These are phyloP conservation scores for Muscidifurax raptorellus DNA, from an alignment of 1,140 invertebrate species.

Conservation along the genomic window DNA sequence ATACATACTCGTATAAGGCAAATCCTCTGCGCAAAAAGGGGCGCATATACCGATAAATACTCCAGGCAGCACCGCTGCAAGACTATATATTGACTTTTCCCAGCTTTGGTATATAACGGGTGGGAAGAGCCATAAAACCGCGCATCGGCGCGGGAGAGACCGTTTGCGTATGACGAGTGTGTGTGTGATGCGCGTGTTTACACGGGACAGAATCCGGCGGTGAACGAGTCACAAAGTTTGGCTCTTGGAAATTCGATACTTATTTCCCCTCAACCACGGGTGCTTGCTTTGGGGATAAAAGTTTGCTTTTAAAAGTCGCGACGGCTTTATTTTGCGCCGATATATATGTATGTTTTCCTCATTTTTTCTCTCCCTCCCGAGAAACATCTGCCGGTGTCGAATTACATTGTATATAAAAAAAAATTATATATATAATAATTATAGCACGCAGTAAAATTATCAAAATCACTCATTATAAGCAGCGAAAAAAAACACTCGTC, in stretches of 20 bases:
- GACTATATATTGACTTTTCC: slow-evolving; percentile 46
- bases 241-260: slow-evolving; percentile 31
- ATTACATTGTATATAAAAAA: neutral
- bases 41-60: neutral
- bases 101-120: slow-evolving; percentile 7
- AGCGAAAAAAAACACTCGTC: too few species aligned
- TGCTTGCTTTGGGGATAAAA: neutral
- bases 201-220: neutral
- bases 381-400: neutral
- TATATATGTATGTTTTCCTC: neutral
- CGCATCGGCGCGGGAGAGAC: too few species aligned
- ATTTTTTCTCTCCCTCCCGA: neutral
- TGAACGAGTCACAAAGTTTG: neutral
- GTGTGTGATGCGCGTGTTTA: slow-evolving; percentile 7
- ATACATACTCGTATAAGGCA: neutral
- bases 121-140: neutral
- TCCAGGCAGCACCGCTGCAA: neutral
- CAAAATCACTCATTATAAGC: neutral
- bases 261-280: too few species aligned
- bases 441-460: neutral
- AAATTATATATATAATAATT: neutral
- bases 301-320: slow-evolving; percentile 25
- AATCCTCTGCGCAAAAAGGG: neutral
- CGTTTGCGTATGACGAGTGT: neutral
- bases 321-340: neutral